Base-by-base conservation (phyloP, 1,140 invertebrate genomes). In the Drosophila albomicans region DNA sequence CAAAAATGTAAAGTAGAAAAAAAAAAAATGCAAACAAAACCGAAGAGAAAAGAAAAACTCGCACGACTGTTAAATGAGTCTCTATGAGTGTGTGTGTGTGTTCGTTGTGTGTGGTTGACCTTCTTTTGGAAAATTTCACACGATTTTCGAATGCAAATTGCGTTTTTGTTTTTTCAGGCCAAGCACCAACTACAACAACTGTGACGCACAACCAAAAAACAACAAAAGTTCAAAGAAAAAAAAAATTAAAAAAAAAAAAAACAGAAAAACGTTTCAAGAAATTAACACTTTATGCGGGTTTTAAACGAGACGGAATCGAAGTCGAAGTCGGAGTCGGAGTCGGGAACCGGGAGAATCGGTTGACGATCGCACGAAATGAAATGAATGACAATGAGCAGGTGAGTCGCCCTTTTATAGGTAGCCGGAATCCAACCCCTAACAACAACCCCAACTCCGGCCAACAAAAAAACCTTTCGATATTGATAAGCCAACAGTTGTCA, bases 101-200 rank as follows among this genome's bases (percentile, higher is more conserved):
- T 4, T 8, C 8, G 10, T 32, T 38, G 35, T 43, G 41, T 66
- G 73, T 15, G 25, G 51, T 13, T 71, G 82, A 56, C 78, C 84
- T 82, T 73, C 49, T 80, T 88, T 71, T 45, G 7, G 30, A 46
- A 82, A 80, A 62, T 70, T 88, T 89, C 85, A 88, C 84, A 87
- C 84, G 84, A 72, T 80, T 78, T 80, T 87, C 58, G 68, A 88
- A 84, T 87, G 84, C 84, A 87, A 87, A 84, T 80, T 73, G 76
- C 76, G 62, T 88, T 66, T 66, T 43, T 64, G 51, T 74, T 38
- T 75, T 75, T 71, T 63, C 49, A 66, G 78, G 70, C 74, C 46
- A 51, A 61, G 30, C 54, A 43, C 41, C 46, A 65, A 64, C 35
- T 38, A 38, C 16, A 25, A 51, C 10, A 54, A 38, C 38, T 43